Conservation (phyloP, 2,888 invertebrate species). For the Minunthozetes semirufus region DNA sequence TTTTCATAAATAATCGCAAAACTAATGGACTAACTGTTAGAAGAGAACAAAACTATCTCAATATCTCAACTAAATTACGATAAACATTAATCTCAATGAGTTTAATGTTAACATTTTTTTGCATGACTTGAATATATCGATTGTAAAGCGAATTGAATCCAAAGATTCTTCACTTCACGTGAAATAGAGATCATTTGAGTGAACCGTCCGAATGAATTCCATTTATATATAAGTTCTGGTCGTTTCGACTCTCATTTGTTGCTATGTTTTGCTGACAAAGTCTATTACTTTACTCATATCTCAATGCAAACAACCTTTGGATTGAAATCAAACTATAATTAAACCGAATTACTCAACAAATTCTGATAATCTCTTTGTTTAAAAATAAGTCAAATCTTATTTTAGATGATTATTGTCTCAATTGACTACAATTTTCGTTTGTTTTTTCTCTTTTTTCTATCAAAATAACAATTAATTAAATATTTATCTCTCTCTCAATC, state of each 20-base stretch:
- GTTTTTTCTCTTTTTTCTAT: too few relatives aligned
- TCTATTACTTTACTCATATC: not conserved
- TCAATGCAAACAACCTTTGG: constrained; percentile 5
- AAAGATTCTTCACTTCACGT: constrained; percentile 5
- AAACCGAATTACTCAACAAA: not conserved
- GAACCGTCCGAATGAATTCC: not conserved
- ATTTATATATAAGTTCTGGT: not conserved
- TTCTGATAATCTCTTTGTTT: not conserved
- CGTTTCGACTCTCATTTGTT: not conserved
- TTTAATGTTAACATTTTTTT: not conserved
- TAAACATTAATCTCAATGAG: not conserved
- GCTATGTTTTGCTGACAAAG: constrained; percentile 10
- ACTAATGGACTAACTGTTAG: too few relatives aligned
- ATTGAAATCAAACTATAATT: not conserved
- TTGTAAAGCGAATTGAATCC: not conserved
- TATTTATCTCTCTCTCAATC: too few relatives aligned
- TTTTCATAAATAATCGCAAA: too few relatives aligned
- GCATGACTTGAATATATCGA: not conserved
- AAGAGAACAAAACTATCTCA: not conserved
- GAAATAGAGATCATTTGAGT: not conserved
- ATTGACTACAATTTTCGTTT: too few relatives aligned
- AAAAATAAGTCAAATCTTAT: too few relatives aligned
- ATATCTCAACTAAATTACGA: not conserved
- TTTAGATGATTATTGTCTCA: too few relatives aligned
- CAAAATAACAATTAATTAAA: too few relatives aligned